Evolutionary conservation across 2,888 invertebrate species (phyloP), one percentile per base, ranked within the genome.

Genomic region (Caenorhabditis virilis): DNA sequence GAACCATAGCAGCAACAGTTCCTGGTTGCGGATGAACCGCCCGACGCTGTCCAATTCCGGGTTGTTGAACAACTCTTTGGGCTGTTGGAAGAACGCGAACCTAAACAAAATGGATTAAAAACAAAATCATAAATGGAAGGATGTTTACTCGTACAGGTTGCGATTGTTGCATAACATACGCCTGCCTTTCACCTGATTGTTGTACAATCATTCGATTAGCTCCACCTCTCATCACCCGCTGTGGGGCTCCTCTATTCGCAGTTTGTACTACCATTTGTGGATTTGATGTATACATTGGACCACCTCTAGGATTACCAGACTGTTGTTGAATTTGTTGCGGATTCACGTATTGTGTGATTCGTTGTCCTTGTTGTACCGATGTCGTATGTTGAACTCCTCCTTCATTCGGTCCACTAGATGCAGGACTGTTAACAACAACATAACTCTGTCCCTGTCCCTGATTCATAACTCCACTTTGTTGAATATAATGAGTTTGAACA

Each of bases 1-100:
- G 11, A 6, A 64, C 54, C 64, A 64, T 64, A 2, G 64, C 58
- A 13, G 64, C 64, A 6, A 64, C 64, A 1, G 64, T 64, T 16
- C 64, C 64, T 0, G 64, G 58, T 5, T 39, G 43, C 5, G 64
- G 64, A 6, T 38, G 38, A 5, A 23, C 15, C 11, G 36, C 22
- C 11, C 62, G 22, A 16, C 62, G 38, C n/a, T 48, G 52, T 39
- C 56, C 45, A 6, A 42, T 42, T 42, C 20, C 23, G 11, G 13
- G 23, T 3, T 11, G 15, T 30, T n/a, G 30, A 30, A 30, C 25
- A 4, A 45, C 30, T 25, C 45, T 26, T 30, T 59, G 59, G 5
- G 18, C 36, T 25, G 62, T 35, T 1, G 58, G 58, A 46, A 64
- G 43, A n/a, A 63, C 53, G 6, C 62, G 52, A 9, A 63, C 62